These are phyloP conservation scores for Mesocentrotus franciscanus DNA, from an alignment of 53 echinoderm and acorn worm genomes.

Conservation along the genomic window DNA sequence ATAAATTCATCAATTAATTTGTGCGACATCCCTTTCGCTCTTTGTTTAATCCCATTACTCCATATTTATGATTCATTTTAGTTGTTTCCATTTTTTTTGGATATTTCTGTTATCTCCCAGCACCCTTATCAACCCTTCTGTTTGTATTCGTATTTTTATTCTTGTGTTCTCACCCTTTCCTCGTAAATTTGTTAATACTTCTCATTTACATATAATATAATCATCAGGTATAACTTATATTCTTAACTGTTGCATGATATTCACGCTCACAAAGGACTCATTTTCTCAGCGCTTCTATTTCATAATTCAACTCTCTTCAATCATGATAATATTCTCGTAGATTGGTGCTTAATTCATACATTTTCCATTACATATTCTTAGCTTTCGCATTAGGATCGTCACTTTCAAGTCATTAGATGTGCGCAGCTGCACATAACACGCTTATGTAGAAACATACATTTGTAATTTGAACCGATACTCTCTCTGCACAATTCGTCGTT, in stretches of 20 bases:
- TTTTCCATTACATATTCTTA: not conserved
- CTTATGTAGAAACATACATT: not conserved
- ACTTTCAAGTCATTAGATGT: not conserved
- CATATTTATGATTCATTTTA: not conserved
- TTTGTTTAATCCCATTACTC: not conserved
- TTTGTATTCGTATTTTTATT: not conserved
- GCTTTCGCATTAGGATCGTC: not conserved
- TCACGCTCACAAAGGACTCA: not conserved
- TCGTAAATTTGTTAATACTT: not conserved
- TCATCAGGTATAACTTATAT: not conserved
- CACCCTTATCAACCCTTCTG: not conserved
- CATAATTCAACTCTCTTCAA: not conserved
- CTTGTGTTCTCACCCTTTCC: not conserved
- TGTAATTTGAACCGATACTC: not conserved
- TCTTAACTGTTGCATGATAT: not conserved
- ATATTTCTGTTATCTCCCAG: not conserved
- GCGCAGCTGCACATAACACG: not conserved
- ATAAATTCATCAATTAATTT: not conserved
- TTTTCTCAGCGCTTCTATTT: constrained; percentile 1
- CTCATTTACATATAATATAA: not conserved
- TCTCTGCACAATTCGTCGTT: not conserved
- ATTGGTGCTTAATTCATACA: not conserved
- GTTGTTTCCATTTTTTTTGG: not conserved
- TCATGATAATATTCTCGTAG: not conserved
- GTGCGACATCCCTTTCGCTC: constrained; percentile 4